Evolutionary conservation across 2,888 invertebrate species (phyloP).

Genomic region (Lepetodrilus schrolli): DNA sequence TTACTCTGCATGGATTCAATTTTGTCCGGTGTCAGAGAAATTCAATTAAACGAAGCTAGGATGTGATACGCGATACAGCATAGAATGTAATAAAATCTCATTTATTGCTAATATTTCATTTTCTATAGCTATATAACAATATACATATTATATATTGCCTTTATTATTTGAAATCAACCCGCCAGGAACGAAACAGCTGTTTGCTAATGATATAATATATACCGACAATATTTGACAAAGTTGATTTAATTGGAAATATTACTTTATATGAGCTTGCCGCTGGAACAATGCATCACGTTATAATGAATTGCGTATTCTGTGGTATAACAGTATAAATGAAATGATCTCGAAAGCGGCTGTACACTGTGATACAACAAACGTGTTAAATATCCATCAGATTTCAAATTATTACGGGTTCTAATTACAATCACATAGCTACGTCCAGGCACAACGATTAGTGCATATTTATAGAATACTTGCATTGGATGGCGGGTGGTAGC

Average conservation of each 20-base stretch:
- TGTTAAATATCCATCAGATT: too few species aligned
- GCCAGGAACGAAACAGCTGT: neutral
- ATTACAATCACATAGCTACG: too few species aligned
- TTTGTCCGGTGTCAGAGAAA: neutral
- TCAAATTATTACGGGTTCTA: too few species aligned
- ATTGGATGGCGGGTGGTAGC: too few species aligned
- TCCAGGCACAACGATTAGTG: too few species aligned
- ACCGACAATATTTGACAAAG: neutral
- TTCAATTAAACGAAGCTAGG: neutral
- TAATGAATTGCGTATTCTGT: too few species aligned
- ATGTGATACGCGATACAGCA: neutral
- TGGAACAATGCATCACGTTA: neutral
- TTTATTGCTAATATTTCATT: neutral
- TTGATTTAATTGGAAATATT: neutral
- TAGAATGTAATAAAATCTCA: conserved; percentile 6
- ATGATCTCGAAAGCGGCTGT: too few species aligned
- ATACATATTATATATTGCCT: neutral
- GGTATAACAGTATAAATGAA: too few species aligned
- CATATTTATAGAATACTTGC: too few species aligned
- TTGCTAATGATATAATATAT: neutral
- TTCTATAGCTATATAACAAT: neutral
- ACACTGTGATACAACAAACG: too few species aligned
- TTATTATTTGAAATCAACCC: neutral
- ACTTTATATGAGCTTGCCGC: neutral
- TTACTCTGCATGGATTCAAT: neutral